These are phyloP conservation scores for Epizoanthus ramosus DNA, from an alignment of 92 coral and sea anemone species.

Conservation along the genomic window DNA sequence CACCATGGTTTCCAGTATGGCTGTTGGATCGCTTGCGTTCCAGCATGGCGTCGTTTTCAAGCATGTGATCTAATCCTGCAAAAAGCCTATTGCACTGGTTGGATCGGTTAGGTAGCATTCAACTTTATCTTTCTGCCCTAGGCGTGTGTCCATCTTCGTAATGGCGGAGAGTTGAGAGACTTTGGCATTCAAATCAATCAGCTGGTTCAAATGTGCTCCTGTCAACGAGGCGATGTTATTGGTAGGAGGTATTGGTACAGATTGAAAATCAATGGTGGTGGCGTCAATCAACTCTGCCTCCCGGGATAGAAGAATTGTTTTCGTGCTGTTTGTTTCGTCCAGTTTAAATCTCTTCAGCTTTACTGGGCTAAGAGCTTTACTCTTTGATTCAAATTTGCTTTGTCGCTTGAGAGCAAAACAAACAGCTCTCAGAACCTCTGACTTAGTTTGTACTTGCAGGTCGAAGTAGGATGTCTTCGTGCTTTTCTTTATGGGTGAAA, in stretches of 20 bases:
- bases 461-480: background rate
- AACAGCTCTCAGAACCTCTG: slow-evolving; percentile 12
- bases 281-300: slow-evolving; percentile 16
- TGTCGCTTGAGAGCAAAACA: slow-evolving; percentile 15
- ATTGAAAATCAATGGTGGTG: slow-evolving; percentile 1
- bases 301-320: slow-evolving; percentile 7
- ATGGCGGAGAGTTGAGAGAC: slow-evolving; percentile 30
- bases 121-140: slow-evolving; percentile 35
- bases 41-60: too few species aligned
- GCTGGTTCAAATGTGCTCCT: slow-evolving; percentile 50
- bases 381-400: slow-evolving; percentile 3
- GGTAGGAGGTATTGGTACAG: slow-evolving; percentile 36
- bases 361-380: background rate
- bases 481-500: slow-evolving; percentile 4
- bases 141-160: slow-evolving; percentile 31
- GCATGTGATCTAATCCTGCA: too few species aligned
- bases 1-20: too few species aligned
- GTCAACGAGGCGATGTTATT: slow-evolving; percentile 35
- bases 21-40: too few species aligned
- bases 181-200: slow-evolving; percentile 25
- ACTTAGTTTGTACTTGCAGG: slow-evolving; percentile 10
- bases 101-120: slow-evolving; percentile 42
- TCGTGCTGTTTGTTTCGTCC: slow-evolving; percentile 8
- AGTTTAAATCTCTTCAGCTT: background rate
- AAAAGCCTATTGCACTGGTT: slow-evolving; percentile 22